Percentiles rank a stretch among this genome's conserved stretches.
Evolutionary conservation across 2,113 vertebrate species (phyloP).

Genomic region (Limnothrissa miodon): DNA sequence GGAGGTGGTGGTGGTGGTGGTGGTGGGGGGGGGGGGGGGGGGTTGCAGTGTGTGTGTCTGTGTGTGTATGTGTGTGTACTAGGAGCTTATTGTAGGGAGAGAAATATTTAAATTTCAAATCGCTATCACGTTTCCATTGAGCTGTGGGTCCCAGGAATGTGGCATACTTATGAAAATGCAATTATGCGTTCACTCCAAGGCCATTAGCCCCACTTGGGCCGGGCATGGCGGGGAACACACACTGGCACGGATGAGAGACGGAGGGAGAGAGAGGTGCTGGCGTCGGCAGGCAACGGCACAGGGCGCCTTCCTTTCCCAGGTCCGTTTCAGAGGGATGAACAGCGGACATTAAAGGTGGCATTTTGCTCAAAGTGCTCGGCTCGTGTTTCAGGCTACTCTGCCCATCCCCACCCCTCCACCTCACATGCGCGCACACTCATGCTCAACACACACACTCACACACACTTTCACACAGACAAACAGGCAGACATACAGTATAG

Average conservation of each 20-base stretch:
- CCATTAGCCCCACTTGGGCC: slow-evolving; percentile 50
- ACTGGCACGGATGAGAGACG: slow-evolving; percentile 26
- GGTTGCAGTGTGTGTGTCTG: too few species aligned
- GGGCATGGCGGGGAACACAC: slow-evolving; percentile 28
- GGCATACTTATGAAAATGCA: slow-evolving; percentile 49
- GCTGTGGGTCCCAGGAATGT: slow-evolving; percentile 53
- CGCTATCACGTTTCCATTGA: slow-evolving; percentile 60
- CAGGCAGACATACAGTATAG: not conserved
- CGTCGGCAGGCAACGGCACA: not conserved
- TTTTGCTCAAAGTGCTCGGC: slow-evolving; percentile 26
- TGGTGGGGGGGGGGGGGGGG: too few species aligned
- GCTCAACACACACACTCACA: slow-evolving; percentile 18
- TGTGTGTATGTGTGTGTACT: too few species aligned
- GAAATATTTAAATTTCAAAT: slow-evolving; percentile 61
- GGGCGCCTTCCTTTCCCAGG: slow-evolving; percentile 36
- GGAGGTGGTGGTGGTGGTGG: slow-evolving; percentile 21
- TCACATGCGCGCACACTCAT: slow-evolving; percentile 14
- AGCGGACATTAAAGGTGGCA: slow-evolving; percentile 16
- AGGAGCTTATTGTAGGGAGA: slow-evolving; percentile 28
- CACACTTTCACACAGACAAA: not conserved
- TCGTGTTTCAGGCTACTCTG: not conserved
- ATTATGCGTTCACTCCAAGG: slow-evolving; percentile 56
- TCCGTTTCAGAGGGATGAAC: slow-evolving; percentile 27
- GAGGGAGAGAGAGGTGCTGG: not conserved
- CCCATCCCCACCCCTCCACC: not conserved